Percentiles rank a stretch among this genome's conserved stretches.
Evolutionary conservation across 2,113 vertebrate species (phyloP).

Genomic region (Corydoras sp.): DNA sequence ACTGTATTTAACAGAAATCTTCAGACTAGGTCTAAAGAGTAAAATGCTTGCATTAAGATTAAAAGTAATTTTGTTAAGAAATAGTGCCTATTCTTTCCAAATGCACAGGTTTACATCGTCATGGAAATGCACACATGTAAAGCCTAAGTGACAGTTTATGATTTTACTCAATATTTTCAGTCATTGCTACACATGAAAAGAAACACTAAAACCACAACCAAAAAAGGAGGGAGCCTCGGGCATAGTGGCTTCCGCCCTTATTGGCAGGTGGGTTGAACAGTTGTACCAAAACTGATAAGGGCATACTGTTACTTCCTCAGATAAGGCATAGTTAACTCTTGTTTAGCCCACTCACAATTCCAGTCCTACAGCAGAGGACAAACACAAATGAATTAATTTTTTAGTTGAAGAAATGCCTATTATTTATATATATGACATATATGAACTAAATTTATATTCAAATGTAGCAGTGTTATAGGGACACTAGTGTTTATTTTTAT

Average conservation of each 20-base stretch:
- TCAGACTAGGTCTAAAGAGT: too few species aligned
- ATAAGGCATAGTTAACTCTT: slow-evolving; percentile 35
- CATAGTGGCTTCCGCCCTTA: slow-evolving; percentile 35
- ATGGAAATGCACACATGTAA: too few species aligned
- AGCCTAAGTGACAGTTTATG: slow-evolving; percentile 4
- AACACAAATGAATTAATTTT: slow-evolving; percentile 1
- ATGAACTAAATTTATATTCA: too few species aligned
- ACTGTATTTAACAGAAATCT: too few species aligned
- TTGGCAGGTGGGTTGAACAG: slow-evolving; percentile 45
- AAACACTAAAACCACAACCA: slow-evolving; percentile 24
- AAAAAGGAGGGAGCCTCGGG: slow-evolving; percentile 12
- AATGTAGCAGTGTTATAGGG: too few species aligned
- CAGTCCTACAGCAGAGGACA: not conserved
- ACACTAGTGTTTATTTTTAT: not conserved
- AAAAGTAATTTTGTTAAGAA: too few species aligned
- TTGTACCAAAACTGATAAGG: slow-evolving; percentile 44
- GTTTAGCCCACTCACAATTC: slow-evolving; percentile 29
- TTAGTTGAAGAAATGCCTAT: not conserved
- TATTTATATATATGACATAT: too few species aligned
- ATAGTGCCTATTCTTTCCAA: too few species aligned
- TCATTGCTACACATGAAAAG: slow-evolving; percentile 23
- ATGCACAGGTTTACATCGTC: too few species aligned
- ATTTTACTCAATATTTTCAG: not conserved
- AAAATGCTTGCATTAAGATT: too few species aligned
- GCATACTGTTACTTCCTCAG: slow-evolving; percentile 46